Evolutionary conservation across 1,140 invertebrate genomes (phyloP).

Genomic region (Thaumatotibia leucotreta): DNA sequence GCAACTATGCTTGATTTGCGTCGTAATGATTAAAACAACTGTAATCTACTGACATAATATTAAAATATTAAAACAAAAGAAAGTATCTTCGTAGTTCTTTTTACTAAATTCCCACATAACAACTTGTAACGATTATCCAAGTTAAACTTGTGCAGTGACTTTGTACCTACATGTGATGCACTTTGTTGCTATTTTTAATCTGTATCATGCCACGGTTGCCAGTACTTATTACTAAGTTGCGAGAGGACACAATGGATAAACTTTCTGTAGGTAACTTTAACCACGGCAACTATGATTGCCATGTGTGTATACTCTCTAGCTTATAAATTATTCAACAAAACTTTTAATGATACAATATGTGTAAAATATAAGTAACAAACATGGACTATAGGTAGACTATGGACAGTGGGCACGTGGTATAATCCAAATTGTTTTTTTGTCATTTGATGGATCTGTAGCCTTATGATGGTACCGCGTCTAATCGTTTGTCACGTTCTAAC

Average conservation of each 20-base stretch:
- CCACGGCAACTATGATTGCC: not conserved
- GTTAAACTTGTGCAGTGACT: not conserved
- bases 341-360: constrained; percentile 45
- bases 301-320: not conserved
- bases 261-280: not conserved
- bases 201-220: not conserved
- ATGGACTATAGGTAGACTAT: too few species aligned
- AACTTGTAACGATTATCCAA: not conserved
- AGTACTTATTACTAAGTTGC: constrained; percentile 4
- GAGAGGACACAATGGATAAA: not conserved
- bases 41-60: too few species aligned
- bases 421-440: too few species aligned
- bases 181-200: not conserved
- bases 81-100: too few species aligned
- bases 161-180: not conserved
- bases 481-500: too few species aligned
- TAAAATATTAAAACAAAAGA: too few species aligned
- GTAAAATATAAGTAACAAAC: constrained; percentile 1
- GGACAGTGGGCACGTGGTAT: too few species aligned
- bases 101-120: too few species aligned
- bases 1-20: too few species aligned
- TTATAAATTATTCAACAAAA: constrained; percentile 22
- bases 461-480: too few species aligned
- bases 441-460: too few species aligned
- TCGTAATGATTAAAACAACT: too few species aligned